Evolutionary conservation across 2,113 vertebrate genomes (phyloP).

Genomic region (Larimichthys polyactis): DNA sequence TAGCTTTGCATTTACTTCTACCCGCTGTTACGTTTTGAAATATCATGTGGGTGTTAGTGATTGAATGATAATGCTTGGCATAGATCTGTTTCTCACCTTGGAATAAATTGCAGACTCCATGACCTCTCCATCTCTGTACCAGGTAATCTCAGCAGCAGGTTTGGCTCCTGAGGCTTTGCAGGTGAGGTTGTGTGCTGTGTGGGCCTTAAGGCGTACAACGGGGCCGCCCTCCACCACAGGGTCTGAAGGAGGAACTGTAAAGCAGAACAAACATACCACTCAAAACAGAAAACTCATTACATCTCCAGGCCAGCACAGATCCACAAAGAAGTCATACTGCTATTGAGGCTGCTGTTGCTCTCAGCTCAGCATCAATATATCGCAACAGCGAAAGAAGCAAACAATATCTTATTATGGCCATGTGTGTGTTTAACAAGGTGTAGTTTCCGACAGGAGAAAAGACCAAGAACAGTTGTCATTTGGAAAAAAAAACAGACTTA

Average conservation of each 20-base stretch:
- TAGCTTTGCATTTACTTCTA: slow-evolving; percentile 51
- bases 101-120: slow-evolving; percentile 86
- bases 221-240: slow-evolving; percentile 90
- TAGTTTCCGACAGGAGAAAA: slow-evolving; percentile 53
- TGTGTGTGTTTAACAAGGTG: slow-evolving; percentile 65
- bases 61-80: slow-evolving; percentile 35
- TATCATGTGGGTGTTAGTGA: slow-evolving; percentile 41
- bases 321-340: slow-evolving; percentile 36
- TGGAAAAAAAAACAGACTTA: slow-evolving; percentile 53
- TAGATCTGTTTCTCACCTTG: slow-evolving; percentile 79
- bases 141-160: slow-evolving; percentile 90
- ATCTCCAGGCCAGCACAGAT: slow-evolving; percentile 47
- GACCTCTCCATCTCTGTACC: slow-evolving; percentile 90
- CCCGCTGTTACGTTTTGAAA: slow-evolving; percentile 39
- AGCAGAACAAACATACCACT: slow-evolving; percentile 59
- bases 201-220: slow-evolving; percentile 88
- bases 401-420: slow-evolving; percentile 54
- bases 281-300: slow-evolving; percentile 55
- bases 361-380: slow-evolving; percentile 60
- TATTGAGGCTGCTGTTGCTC: slow-evolving; percentile 63
- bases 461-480: slow-evolving; percentile 53
- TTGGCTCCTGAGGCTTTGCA: slow-evolving; percentile 88
- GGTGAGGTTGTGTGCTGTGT: slow-evolving; percentile 89
- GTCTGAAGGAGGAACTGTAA: slow-evolving; percentile 88
- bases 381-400: slow-evolving; percentile 43